Base-by-base conservation (phyloP, 35 echinoderm and acorn worm species). In the Apostichopus californicus region DNA sequence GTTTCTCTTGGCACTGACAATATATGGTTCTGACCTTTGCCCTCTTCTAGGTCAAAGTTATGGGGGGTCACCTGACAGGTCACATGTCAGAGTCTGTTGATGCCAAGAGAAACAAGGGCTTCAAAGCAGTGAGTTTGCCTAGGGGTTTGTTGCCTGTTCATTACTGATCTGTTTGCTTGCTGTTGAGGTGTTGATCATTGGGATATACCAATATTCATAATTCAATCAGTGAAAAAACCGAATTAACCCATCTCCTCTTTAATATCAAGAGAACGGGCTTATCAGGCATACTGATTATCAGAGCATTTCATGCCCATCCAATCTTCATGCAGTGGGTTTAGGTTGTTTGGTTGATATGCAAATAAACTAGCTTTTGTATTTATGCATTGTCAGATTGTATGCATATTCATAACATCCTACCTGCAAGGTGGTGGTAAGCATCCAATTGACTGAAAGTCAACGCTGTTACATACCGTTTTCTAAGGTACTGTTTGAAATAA, bases 101-200 rank as follows among this genome's bases (percentile, higher is more conserved):
- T 91, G 97, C 95, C 91, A 99, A 94, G 92, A 90, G 95, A 84
- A 99, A 99, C 88, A 80, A 93, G 92, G 97, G 97, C 89, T 94
- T 91, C 46, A 94, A 95, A 93, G 78, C 97, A 84, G 97, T 99
- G 94, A 99, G 97, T 99, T 89, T 73, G 18, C 25, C 66, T 5
- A 18, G n/a, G 71, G 71, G 71, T 17, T 73, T 75, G 71, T 75
- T 75, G 71, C 71, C 71, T 75, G 15, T 75, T 75, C 71, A 75
- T 75, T 75, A 75, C 71, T 22, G 12, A 61, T 61, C 12, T 61
- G 6, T 61, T 61, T 61, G 58, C 58, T 61, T 61, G 58, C 58
- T 61, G 58, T 61, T 61, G 58, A 61, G 58, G 58, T 61, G 12
- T 61, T 61, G 6, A 7, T 46, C 34, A 46, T 61, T 61, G 58